Conservation (phyloP, 1,140 invertebrate species). For the Drosophila pseudoobscura region DNA sequence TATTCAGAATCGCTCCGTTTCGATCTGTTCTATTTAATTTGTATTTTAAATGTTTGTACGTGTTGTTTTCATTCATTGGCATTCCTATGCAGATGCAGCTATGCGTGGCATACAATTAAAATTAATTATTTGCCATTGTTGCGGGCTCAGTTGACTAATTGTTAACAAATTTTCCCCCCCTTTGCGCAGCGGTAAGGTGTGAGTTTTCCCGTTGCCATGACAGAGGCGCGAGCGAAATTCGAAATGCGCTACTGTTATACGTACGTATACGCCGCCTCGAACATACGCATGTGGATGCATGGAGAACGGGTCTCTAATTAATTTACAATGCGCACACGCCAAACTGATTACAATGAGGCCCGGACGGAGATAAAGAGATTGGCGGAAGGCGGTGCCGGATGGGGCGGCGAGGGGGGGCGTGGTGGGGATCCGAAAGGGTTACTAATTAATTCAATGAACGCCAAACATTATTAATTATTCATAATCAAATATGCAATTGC, state of each 20-base stretch:
- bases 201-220: slow-evolving; percentile 48
- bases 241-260: slow-evolving; percentile 13
- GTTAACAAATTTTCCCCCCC: slow-evolving; percentile 53
- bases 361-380: slow-evolving; percentile 33
- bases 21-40: slow-evolving; percentile 40
- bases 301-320: slow-evolving; percentile 70
- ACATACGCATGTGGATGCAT: slow-evolving; percentile 37
- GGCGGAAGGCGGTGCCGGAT: slow-evolving; percentile 11
- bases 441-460: slow-evolving; percentile 80
- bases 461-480: slow-evolving; percentile 82
- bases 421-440: slow-evolving; percentile 17
- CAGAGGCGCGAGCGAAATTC: slow-evolving; percentile 6
- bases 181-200: background rate
- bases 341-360: slow-evolving; percentile 47
- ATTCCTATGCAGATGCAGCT: slow-evolving; percentile 28
- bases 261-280: slow-evolving; percentile 19
- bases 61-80: slow-evolving; percentile 28
- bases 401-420: background rate
- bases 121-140: slow-evolving; percentile 74
- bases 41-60: slow-evolving; percentile 30
- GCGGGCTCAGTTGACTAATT: slow-evolving; percentile 65
- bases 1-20: background rate
- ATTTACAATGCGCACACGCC: slow-evolving; percentile 71
- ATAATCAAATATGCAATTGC: slow-evolving; percentile 81
- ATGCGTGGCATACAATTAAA: slow-evolving; percentile 54